Evolutionary conservation across 2,888 invertebrate genomes (phyloP), one percentile per base, ranked within the genome.

Genomic region (Pseudanteris insignis): DNA sequence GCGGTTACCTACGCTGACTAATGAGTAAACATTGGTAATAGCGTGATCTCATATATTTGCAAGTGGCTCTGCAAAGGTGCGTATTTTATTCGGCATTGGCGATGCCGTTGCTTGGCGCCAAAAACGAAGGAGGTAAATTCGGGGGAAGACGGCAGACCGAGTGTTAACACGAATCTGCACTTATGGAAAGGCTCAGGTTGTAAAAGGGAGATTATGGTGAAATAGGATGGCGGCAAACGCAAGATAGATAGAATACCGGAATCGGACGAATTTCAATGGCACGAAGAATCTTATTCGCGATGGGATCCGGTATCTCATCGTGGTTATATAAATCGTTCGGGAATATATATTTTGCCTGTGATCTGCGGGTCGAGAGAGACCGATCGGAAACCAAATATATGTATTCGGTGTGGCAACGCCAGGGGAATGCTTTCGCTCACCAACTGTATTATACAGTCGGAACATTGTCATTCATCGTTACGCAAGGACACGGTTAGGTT

Each of bases 91-190:
- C 44, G 18, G 30, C 10, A 10, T 10, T 6, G 7, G 30, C 21
- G 54, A 37, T 38, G 12, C 34, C 12, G 28, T 33, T 24, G 15
- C 11, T 33, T 11, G 43, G 26, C 43, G 26, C 37, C 36, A 13
- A 50, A 61, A 55, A 30, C 47, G 47, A 26, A 29, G 50, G 21
- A 44, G 46, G 32, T 47, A 37, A 62, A 64, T 60, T 53, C 57
- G 26, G 46, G 53, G 33, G 48, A 50, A 57, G 57, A 65, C 53
- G 53, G 57, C 50, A 53, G 43, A 46, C 58, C 48, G 63, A 67
- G 63, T 70, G 71, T 71, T 71, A 72, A 72, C 72, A 72, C 65
- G 73, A 68, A 61, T 70, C 66, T 68, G 70, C 70, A 72, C 71
- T 72, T 68, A 70, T 63, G 63, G 66, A 46, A 48, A 54, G 54